Conservation (phyloP, 2,888 invertebrate species). For the Geotrupes spiniger region DNA sequence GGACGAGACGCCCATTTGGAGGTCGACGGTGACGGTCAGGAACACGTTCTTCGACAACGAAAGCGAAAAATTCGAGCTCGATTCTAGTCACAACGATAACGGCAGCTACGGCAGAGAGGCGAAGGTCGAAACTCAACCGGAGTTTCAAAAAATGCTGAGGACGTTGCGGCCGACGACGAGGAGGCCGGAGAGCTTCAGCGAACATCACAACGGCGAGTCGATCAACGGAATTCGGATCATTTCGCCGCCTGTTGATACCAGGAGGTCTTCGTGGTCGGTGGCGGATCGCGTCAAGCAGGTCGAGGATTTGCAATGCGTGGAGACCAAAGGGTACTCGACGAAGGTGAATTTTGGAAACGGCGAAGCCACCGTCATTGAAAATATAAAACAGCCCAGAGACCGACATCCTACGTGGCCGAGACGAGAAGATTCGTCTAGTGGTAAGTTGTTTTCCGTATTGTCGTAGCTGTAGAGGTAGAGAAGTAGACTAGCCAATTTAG, state of each 20-base stretch:
- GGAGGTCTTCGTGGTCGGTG: constrained; percentile 47
- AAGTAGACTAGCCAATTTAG: constrained; percentile 1
- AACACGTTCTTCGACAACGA: constrained; percentile 38
- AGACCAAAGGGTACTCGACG: constrained; percentile 56
- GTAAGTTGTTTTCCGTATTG: constrained; percentile 32
- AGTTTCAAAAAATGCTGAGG: constrained; percentile 44
- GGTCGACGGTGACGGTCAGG: constrained; percentile 49
- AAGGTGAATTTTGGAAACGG: constrained; percentile 56
- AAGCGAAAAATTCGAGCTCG: not conserved
- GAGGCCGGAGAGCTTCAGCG: constrained; percentile 23
- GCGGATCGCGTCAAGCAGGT: constrained; percentile 54
- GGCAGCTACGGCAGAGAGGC: constrained; percentile 4
- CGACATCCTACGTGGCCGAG: constrained; percentile 41
- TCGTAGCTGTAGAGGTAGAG: not conserved
- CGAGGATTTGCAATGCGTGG: constrained; percentile 45
- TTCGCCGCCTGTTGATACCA: constrained; percentile 25
- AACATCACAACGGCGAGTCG: constrained; percentile 17
- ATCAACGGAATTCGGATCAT: constrained; percentile 24
- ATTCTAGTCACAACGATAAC: constrained; percentile 5
- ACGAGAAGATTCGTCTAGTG: constrained; percentile 39
- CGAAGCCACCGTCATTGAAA: constrained; percentile 49
- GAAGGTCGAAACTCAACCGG: constrained; percentile 34
- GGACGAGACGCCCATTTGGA: constrained; percentile 46
- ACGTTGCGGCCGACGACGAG: constrained; percentile 39
- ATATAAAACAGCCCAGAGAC: constrained; percentile 29